Base-by-base conservation (phyloP, 2,888 invertebrate genomes). In the Prenolepis imparis region DNA sequence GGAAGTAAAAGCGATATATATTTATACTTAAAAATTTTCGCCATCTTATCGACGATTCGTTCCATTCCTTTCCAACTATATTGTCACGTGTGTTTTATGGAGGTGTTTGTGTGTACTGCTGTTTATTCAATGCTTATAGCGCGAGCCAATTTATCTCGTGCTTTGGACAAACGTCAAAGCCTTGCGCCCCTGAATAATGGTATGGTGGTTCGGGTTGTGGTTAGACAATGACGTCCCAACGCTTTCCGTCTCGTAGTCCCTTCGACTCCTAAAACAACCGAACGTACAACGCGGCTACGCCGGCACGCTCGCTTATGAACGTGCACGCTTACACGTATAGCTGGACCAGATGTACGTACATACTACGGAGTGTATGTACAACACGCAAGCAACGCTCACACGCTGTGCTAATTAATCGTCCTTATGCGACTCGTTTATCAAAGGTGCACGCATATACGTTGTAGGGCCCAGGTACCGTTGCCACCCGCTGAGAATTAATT, bases 91-190 rank as follows among this genome's bases (percentile, higher is more conserved):
- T 72, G 18, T 80, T 72, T 57, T 44, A 18, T n/a, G 24, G 12
- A 72, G 59, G 72, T 59, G 57, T 44, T 36, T 24, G 41, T 57
- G 57, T 32, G 44, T 59, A 70, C 74, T 63, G 82, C 78, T 88
- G 83, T 89, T 90, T 89, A 88, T 87, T 83, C 87, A 84, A 78
- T 78, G 73, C 83, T 86, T 83, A 70, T 82, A 85, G 70, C 77
- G 67, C 86, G 82, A 84, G 88, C 87, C 90, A 90, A 92, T 92
- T 90, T 89, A 90, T 88, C 87, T 77, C 61, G 55, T 66, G 85
- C 81, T 70, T 64, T 78, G 87, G 84, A 87, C 83, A 88, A 85
- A 85, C 88, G 87, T 90, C 91, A 90, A 90, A 91, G 88, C 87
- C 72, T 41, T 82, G 75, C 75, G 73, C 84, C 52, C 52, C 64